Evolutionary conservation across 2,888 invertebrate genomes (phyloP).

Genomic region (Apodemia hepburni): DNA sequence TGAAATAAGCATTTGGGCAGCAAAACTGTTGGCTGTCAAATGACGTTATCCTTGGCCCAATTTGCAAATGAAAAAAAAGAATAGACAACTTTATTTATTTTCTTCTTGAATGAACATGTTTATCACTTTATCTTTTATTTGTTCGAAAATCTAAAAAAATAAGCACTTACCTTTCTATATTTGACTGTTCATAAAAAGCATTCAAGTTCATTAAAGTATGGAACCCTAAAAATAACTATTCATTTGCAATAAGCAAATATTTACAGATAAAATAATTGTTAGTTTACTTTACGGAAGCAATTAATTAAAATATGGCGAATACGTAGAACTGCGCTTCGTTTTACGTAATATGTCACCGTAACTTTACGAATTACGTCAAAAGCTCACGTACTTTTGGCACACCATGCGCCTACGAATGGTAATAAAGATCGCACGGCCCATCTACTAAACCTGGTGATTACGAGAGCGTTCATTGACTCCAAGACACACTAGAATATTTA

Average conservation of each 20-base stretch:
- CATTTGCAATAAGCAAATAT: no score
- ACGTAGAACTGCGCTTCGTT: not conserved
- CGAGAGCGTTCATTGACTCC: conserved; percentile 6
- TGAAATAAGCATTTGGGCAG: not conserved
- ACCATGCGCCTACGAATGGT: conserved; percentile 8
- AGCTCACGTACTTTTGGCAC: conserved; percentile 13
- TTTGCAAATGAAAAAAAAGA: not conserved
- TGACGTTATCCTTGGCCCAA: not conserved
- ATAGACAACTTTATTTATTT: no score
- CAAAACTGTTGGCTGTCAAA: not conserved
- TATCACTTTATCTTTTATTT: no score
- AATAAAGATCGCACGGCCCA: conserved; percentile 4
- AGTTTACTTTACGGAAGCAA: not conserved
- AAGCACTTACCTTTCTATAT: no score
- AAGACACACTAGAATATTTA: not conserved
- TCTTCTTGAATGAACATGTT: no score
- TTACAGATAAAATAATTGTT: no score
- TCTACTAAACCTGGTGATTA: not conserved
- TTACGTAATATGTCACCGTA: conserved; percentile 11
- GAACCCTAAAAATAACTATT: no score
- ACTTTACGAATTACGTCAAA: conserved; percentile 11
- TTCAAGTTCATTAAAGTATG: no score
- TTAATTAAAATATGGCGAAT: not conserved
- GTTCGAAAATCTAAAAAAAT: no score
- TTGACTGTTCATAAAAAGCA: no score